Base-by-base conservation (phyloP, 1,140 invertebrate species). In the Achatina immaculata region DNA sequence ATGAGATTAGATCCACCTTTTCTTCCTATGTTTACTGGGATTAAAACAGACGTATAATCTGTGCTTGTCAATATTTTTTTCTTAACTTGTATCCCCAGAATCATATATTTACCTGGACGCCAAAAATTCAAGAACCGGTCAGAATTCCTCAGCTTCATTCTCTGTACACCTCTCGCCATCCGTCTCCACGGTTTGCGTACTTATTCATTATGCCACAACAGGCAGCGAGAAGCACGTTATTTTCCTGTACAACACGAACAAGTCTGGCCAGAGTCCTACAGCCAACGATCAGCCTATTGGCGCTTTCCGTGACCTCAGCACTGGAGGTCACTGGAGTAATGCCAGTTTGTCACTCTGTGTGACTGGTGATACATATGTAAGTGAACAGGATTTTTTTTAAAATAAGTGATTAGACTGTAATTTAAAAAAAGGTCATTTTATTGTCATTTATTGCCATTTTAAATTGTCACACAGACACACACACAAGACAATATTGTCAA, bases 121-220 rank as follows among this genome's bases (percentile, higher is more conserved):
- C 86, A 43, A 92, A 92, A 83, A 94, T 90, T 81, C 93, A 93
- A 82, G 93, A 92, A 55, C 93, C 89, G 1, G 95, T 89, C 72
- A 90, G 90, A 24, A 93, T 92, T 0, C 88, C 89, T 65, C 92
- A 86, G 73, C 95, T 93, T 83, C 95, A 95, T 2, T 95, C 94
- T 84, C 93, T 95, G 84, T 94, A 94, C 0, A 95, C 90, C 24
- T 92, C 89, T 81, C 94, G 92, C 1, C 89, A 92, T 21, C 89
- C 89, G 40, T 88, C 88, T 87, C 95, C 93, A 95, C 95, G 95
- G 84, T 94, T 34, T 93, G 95, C 58, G 92, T 94, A 93, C 87
- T 90, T 88, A 19, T 89, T 4, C 58, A 19, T 2, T 62, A 62
- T 31, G 58, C 58, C 16, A 62, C 58, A 31, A 31, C 0, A 6